phyloP scores from a whole-genome alignment of 2,797 vertebrate species.

The Hydrophis major region DNA sequence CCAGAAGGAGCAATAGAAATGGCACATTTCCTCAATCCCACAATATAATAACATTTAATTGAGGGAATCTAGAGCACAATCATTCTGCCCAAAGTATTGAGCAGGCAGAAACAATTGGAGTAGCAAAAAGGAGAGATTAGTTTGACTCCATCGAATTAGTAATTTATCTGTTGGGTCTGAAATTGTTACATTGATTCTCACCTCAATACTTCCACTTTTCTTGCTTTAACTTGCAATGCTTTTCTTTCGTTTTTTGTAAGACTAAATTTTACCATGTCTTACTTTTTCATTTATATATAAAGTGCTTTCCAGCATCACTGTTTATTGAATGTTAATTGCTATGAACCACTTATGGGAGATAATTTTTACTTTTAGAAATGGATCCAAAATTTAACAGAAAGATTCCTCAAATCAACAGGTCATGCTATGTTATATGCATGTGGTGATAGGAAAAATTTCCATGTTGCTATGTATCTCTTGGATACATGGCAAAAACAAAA shows the following conservation, averaged over 20 bases:
- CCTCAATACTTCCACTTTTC: neutral
- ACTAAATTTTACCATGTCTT: neutral
- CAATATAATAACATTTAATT: neutral
- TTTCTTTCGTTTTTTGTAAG: neutral
- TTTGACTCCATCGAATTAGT: neutral
- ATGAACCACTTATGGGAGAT: neutral
- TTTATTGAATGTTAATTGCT: slow-evolving; percentile 3
- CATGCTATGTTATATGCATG: neutral
- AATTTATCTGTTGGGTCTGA: neutral
- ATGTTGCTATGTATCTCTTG: neutral
- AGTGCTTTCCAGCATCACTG: neutral
- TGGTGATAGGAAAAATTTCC: neutral
- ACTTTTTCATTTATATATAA: neutral
- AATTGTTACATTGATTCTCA: neutral
- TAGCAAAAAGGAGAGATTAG: neutral
- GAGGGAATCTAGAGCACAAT: neutral
- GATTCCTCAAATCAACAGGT: neutral
- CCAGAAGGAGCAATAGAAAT: neutral
- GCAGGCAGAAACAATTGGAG: neutral
- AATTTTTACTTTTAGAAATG: neutral
- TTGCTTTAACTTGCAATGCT: neutral
- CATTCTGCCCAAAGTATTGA: neutral
- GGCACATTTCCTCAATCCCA: neutral
- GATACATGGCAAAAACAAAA: neutral
- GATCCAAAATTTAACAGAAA: neutral